Conservation (phyloP, 2,888 invertebrate genomes). For the Flexamia atlantica region DNA sequence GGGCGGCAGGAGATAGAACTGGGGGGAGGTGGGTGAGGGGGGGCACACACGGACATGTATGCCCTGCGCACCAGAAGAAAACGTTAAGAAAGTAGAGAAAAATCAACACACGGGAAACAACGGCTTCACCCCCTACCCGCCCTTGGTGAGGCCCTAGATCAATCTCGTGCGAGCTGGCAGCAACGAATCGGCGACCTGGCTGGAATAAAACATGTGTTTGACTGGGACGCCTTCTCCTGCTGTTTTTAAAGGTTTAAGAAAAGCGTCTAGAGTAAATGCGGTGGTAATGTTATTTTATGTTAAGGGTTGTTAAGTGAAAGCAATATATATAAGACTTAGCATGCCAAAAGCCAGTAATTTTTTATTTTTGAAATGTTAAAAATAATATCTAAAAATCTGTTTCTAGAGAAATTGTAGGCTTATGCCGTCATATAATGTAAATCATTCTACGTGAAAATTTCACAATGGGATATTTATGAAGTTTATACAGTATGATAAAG, state of each 20-base stretch:
- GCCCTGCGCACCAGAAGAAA: constrained; percentile 56
- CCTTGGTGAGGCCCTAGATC: background rate
- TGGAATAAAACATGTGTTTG: constrained; percentile 45
- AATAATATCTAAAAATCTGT: too few species aligned
- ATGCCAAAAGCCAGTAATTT: too few species aligned
- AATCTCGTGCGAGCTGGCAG: constrained; percentile 14
- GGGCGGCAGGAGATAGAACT: constrained; percentile 17
- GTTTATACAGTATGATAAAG: too few species aligned
- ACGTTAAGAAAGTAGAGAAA: constrained; percentile 59
- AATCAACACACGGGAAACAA: constrained; percentile 62
- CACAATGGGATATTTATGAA: too few species aligned
- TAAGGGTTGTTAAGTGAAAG: too few species aligned
- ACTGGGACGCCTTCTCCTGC: background rate
- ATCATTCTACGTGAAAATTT: too few species aligned
- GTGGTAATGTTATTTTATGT: too few species aligned
- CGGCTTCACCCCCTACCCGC: constrained; percentile 30
- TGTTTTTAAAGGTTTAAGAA: background rate
- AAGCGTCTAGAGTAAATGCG: too few species aligned
- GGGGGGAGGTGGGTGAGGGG: constrained; percentile 1
- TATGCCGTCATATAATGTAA: too few species aligned
- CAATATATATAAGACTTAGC: too few species aligned
- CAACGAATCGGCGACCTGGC: background rate
- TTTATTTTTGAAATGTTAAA: too few species aligned
- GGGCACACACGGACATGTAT: constrained; percentile 41
- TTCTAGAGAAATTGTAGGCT: too few species aligned